Conservation (phyloP, 1,140 invertebrate species). For the Leptopilina clavipes region DNA sequence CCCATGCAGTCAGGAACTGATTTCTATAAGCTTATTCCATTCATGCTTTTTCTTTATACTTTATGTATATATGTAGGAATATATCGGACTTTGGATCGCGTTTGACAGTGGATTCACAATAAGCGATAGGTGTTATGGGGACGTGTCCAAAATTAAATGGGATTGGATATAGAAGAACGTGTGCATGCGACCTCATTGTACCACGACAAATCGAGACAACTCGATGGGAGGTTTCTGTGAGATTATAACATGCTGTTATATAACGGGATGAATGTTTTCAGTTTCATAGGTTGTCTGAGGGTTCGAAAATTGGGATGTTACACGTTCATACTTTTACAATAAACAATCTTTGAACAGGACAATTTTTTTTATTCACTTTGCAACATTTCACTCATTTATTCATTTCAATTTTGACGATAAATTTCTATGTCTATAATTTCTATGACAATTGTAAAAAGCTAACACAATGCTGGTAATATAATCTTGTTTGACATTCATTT, state of each 20-base stretch:
- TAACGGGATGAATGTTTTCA: conserved; percentile 3
- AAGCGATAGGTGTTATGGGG: conserved; percentile 44
- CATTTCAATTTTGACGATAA: too few relatives aligned
- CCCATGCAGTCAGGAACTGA: conserved; percentile 41
- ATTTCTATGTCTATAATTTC: too few relatives aligned
- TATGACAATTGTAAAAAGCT: too few relatives aligned
- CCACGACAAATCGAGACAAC: conserved; percentile 57
- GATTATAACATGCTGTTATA: conserved; percentile 18
- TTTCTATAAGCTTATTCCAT: conserved; percentile 58
- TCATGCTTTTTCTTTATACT: conserved; percentile 44
- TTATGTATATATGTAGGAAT: conserved; percentile 15
- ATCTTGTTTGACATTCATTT: background rate
- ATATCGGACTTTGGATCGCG: conserved; percentile 44
- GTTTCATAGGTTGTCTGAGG: background rate
- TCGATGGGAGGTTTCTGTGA: conserved; percentile 22
- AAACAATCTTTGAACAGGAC: too few relatives aligned
- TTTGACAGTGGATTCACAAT: conserved; percentile 44
- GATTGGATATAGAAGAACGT: conserved; percentile 6
- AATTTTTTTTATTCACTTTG: too few relatives aligned
- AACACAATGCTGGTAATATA: background rate
- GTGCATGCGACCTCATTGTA: conserved; percentile 40
- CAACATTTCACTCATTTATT: too few relatives aligned
- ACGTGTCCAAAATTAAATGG: conserved; percentile 49
- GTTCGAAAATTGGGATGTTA: background rate
- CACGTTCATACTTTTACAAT: too few relatives aligned